phyloP scores from a whole-genome alignment of 2,113 vertebrate genomes.

The Boleophthalmus pectinirostris region DNA sequence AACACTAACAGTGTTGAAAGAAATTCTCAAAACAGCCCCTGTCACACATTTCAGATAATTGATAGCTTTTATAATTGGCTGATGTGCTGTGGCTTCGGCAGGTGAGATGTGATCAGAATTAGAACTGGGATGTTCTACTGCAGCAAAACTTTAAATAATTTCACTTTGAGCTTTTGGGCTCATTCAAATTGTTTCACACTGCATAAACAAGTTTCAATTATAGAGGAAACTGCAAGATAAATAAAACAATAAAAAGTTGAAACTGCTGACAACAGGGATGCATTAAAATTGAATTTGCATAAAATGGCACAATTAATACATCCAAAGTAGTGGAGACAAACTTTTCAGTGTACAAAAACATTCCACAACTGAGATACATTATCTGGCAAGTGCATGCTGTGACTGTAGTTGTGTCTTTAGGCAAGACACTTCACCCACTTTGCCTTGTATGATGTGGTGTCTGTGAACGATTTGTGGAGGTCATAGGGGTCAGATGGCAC shows the following conservation, averaged over 20 bases:
- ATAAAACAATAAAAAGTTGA: not conserved
- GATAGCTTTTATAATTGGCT: slow-evolving; percentile 71
- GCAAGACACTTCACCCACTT: no score
- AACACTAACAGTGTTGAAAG: slow-evolving; percentile 66
- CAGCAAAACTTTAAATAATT: not conserved
- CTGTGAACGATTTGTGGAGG: no score
- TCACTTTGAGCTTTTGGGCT: not conserved
- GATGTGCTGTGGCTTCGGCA: slow-evolving; percentile 37
- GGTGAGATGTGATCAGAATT: slow-evolving; percentile 59
- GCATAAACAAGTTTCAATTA: not conserved
- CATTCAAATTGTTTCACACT: not conserved
- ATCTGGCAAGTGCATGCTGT: no score
- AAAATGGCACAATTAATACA: not conserved
- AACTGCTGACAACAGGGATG: not conserved
- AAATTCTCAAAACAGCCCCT: slow-evolving; percentile 52
- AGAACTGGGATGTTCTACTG: slow-evolving; percentile 10
- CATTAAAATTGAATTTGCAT: not conserved
- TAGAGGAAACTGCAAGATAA: not conserved
- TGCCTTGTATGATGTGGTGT: no score
- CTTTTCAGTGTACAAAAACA: no score
- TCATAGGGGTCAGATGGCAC: no score
- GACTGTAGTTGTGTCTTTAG: no score
- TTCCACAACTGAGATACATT: no score
- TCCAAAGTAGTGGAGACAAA: no score
- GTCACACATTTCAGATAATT: slow-evolving; percentile 65